These are phyloP conservation scores for Darevskia mixta DNA, from an alignment of 2,797 vertebrate species.

Conservation along the genomic window DNA sequence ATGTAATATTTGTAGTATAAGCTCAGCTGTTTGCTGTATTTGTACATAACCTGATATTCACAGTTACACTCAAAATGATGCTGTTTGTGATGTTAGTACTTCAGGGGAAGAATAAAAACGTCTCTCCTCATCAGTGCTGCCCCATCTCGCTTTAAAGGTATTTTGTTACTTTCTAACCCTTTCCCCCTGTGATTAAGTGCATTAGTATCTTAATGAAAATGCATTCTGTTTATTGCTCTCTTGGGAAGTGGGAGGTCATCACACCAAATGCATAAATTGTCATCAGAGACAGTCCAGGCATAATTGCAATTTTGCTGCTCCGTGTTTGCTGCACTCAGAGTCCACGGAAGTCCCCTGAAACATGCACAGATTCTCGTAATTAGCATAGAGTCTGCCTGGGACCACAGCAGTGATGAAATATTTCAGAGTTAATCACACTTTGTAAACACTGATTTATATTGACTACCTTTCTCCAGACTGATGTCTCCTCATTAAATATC, in stretches of 20 bases:
- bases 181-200: conserved; percentile 85
- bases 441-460: conserved; percentile 99
- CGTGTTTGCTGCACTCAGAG: conserved; percentile 75
- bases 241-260: conserved; percentile 83
- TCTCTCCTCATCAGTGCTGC: conserved; percentile 65
- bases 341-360: conserved; percentile 81
- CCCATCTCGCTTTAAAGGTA: conserved; percentile 76
- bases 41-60: conserved; percentile 27
- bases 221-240: conserved; percentile 86
- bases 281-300: conserved; percentile 81
- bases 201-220: conserved; percentile 89
- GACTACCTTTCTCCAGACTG: conserved; percentile 96
- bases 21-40: conserved; percentile 44
- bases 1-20: conserved; percentile 24
- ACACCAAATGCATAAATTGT: conserved; percentile 85
- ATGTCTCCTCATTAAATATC: conserved; percentile 98
- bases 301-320: conserved; percentile 86
- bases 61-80: conserved; percentile 19
- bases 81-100: conserved; percentile 41
- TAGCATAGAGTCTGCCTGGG: conserved; percentile 87
- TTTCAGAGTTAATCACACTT: conserved; percentile 95
- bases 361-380: conserved; percentile 82
- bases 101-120: conserved; percentile 65
- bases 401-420: conserved; percentile 90
- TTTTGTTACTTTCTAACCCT: conserved; percentile 79